Conservation (phyloP, 2,797 vertebrate species). For the Scolopax bukidnonensis region DNA sequence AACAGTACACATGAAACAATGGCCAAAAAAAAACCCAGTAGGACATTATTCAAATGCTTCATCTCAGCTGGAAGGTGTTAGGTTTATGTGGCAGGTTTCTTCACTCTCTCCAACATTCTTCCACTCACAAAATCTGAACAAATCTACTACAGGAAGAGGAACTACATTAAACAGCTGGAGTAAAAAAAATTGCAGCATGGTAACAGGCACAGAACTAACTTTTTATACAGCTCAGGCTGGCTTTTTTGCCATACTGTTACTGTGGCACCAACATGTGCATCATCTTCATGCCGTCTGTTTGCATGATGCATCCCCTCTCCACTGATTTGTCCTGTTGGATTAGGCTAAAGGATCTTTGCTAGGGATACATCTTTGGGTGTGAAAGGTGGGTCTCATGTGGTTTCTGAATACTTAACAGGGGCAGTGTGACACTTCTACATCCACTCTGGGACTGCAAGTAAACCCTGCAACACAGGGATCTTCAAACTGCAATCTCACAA, state of each 20-base stretch:
- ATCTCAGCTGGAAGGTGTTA: not conserved
- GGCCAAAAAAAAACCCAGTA: not conserved
- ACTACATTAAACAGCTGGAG: not conserved
- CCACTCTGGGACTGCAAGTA: not conserved
- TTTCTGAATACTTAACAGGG: not conserved
- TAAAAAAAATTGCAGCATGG: not conserved
- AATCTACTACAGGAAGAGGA: not conserved
- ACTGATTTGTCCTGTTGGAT: not conserved
- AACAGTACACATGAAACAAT: not conserved
- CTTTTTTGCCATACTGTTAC: not conserved
- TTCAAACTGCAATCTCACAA: not conserved
- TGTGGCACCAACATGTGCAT: not conserved
- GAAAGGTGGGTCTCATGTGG: not conserved
- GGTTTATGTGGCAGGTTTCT: not conserved
- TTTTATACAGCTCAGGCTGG: not conserved
- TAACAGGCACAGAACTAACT: not conserved
- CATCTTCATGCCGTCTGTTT: not conserved
- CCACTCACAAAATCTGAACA: not conserved
- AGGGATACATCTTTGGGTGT: not conserved
- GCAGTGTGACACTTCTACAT: not conserved
- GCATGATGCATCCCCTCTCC: not conserved
- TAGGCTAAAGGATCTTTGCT: not conserved
- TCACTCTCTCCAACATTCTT: not conserved
- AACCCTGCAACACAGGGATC: not conserved
- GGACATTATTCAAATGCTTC: not conserved